Base-by-base conservation (phyloP, 2,797 vertebrate genomes). In the Acrossocheilus fasciatus region DNA sequence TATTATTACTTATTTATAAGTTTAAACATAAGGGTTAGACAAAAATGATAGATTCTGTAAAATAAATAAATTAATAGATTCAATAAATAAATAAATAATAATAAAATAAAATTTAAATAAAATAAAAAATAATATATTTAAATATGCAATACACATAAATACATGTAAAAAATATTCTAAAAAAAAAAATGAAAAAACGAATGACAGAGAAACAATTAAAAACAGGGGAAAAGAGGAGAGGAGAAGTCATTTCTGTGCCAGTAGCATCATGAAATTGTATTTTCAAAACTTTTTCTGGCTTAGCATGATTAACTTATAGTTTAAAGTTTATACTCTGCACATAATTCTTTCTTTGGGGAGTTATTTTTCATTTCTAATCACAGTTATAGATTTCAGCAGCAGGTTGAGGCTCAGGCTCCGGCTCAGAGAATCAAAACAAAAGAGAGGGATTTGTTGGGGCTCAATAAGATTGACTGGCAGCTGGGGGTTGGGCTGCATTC, bases 401-500 rank as follows among this genome's bases (percentile, higher is more conserved):
- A 43, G 17, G 74, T 78, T 78, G 9, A 36, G 36, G 39, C 36
- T 39, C 36, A 4, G 39, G 84, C 39, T 20, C 4, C 3, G 26
- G 30, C 26, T 45, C 41, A 6, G 39, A 39, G 57, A 80, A 50
- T 70, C 52, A 64, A 73, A 86, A 86, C 50, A 85, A 83, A 62
- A 75, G 50, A 62, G 26, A 80, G 30, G 50, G 54, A 81, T 86
- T 74, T 74, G 43, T 39, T 81, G 54, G 18, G 30, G 41, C 20
- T 74, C 78, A 86, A 81, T 74, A 52, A 64, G 30, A 74, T 81
- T 81, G 84, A 86, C 15, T 74, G 69, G 69, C 84, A 74, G 30
- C 20, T 79, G 84, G 84, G 84, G 84, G 84, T 73, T 52, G 84
- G 77, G 84, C n/a, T 62, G 54, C 39, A 20, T 62, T 86, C 54